Percentiles rank a stretch among this genome's conserved stretches.
phyloP scores from a whole-genome alignment of 2,888 invertebrate genomes.

The Apodemia hepburni region DNA sequence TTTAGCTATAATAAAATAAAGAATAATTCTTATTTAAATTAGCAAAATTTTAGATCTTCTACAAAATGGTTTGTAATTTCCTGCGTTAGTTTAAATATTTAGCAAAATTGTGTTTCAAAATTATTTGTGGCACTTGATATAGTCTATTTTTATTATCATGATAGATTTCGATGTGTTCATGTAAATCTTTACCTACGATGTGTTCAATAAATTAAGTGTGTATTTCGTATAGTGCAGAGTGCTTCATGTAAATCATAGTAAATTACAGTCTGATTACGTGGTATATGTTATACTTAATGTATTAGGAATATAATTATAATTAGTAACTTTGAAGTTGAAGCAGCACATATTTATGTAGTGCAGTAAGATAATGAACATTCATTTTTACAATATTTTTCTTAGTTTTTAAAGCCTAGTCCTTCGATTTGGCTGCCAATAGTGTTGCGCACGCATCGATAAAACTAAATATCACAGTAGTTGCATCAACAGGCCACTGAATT shows the following conservation, averaged over 20 bases:
- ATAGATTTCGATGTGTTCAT: conserved; percentile 55
- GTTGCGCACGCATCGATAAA: background rate
- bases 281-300: conserved; percentile 16
- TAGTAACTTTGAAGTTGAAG: conserved; percentile 22
- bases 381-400: background rate
- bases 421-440: background rate
- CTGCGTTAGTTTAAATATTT: conserved; percentile 67
- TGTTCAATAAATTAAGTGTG: conserved; percentile 52
- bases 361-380: conserved; percentile 1
- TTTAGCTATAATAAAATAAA: conserved; percentile 23
- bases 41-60: conserved; percentile 55
- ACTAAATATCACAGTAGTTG: background rate
- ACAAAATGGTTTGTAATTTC: conserved; percentile 43
- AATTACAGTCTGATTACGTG: conserved; percentile 12
- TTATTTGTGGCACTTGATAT: conserved; percentile 40
- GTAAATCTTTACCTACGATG: conserved; percentile 36
- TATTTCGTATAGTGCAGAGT: conserved; percentile 1
- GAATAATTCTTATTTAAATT: conserved; percentile 34
- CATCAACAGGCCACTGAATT: background rate
- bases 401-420: conserved; percentile 2
- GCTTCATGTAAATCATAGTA: conserved; percentile 3
- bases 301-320: conserved; percentile 28
- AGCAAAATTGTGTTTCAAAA: conserved; percentile 57
- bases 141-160: conserved; percentile 41
- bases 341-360: conserved; percentile 5